These are phyloP conservation scores for Anaspis maculata DNA, from an alignment of 2,888 invertebrate species.

Conservation along the genomic window DNA sequence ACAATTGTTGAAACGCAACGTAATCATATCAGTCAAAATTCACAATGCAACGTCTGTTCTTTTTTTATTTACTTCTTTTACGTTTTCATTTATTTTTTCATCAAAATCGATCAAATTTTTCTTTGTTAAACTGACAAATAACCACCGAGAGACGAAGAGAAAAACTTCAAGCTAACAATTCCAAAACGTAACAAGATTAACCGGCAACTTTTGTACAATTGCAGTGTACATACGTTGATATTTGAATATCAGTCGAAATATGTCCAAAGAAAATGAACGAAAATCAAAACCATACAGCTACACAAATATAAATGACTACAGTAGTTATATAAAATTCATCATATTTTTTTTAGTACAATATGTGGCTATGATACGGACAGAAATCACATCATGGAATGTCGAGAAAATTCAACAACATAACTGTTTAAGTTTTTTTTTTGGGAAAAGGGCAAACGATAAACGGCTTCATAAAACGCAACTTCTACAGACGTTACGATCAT, in stretches of 20 bases:
- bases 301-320: constrained; percentile 26
- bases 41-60: constrained; percentile 21
- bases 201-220: constrained; percentile 29
- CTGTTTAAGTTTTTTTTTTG: constrained; percentile 2
- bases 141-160: constrained; percentile 9
- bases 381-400: no score
- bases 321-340: constrained; percentile 9
- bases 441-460: no score
- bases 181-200: constrained; percentile 10
- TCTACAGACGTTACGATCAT: constrained; percentile 34
- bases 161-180: no score
- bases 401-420: no score
- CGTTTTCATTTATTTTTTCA: no score
- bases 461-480: constrained; percentile 13
- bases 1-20: constrained; percentile 33
- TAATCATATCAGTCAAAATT: constrained; percentile 26
- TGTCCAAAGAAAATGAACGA: no score
- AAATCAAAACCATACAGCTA: no score
- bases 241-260: no score
- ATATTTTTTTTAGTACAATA: constrained; percentile 19
- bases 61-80: no score
- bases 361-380: constrained; percentile 14
- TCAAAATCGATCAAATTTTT: no score
- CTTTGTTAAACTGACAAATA: no score
- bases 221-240: constrained; percentile 27